These are phyloP conservation scores for Struthidea cinerea DNA, from an alignment of 2,113 vertebrate species.

Conservation along the genomic window DNA sequence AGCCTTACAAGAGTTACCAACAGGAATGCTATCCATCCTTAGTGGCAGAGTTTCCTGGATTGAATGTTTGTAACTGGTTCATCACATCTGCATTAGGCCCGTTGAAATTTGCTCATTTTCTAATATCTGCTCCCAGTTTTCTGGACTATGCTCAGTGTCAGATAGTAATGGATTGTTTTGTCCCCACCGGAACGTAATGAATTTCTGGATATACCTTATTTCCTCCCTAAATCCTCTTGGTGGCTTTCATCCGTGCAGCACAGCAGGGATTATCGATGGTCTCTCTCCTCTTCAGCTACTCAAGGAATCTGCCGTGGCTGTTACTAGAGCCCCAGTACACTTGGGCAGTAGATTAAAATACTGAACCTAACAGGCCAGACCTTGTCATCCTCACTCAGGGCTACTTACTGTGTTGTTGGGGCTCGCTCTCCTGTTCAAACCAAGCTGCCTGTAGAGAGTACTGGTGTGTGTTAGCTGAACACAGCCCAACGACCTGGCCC, in stretches of 20 bases:
- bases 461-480: fast-evolving
- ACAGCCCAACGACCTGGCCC: neutral
- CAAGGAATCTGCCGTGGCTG: fast-evolving
- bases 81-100: neutral
- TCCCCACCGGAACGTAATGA: neutral
- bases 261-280: neutral
- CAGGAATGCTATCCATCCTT: neutral
- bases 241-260: neutral
- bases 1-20: neutral
- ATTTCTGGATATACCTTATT: neutral
- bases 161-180: neutral
- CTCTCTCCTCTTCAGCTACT: neutral
- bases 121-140: neutral
- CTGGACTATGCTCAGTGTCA: neutral
- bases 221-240: neutral
- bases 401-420: neutral
- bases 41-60: neutral
- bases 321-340: neutral
- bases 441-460: neutral
- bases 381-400: neutral
- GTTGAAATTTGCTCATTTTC: neutral
- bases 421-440: neutral
- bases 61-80: neutral
- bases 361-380: neutral
- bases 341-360: neutral